Evolutionary conservation across 1,140 invertebrate species (phyloP).

Genomic region (Cryptotermes secundus): DNA sequence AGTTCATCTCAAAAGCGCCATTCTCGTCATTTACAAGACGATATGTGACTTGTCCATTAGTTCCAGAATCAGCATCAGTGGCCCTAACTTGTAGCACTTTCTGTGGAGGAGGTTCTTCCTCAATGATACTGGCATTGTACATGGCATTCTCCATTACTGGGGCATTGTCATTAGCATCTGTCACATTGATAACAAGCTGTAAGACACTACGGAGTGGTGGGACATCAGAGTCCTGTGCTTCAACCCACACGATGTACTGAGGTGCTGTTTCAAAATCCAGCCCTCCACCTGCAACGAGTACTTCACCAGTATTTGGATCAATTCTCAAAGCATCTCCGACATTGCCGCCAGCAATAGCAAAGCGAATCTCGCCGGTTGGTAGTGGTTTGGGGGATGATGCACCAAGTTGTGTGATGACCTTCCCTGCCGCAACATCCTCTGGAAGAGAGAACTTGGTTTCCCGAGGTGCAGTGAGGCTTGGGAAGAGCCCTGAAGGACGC

Average conservation of each 20-base stretch:
- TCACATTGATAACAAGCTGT: slow-evolving; percentile 78
- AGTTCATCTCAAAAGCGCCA: slow-evolving; percentile 77
- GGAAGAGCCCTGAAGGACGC: slow-evolving; percentile 71
- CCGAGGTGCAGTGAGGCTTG: slow-evolving; percentile 60
- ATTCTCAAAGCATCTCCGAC: slow-evolving; percentile 81
- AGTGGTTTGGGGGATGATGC: slow-evolving; percentile 74
- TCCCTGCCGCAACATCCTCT: slow-evolving; percentile 75
- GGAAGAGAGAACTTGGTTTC: slow-evolving; percentile 71
- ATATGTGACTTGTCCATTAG: slow-evolving; percentile 83
- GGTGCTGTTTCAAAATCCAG: slow-evolving; percentile 87
- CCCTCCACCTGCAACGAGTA: slow-evolving; percentile 71
- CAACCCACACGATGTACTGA: slow-evolving; percentile 88
- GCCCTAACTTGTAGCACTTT: slow-evolving; percentile 77
- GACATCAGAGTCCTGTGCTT: slow-evolving; percentile 81
- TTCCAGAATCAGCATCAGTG: slow-evolving; percentile 81
- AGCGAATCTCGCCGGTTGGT: slow-evolving; percentile 65
- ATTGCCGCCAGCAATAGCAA: slow-evolving; percentile 89
- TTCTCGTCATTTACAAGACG: slow-evolving; percentile 72
- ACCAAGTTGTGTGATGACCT: slow-evolving; percentile 67
- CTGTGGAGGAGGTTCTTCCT: slow-evolving; percentile 82
- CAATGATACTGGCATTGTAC: slow-evolving; percentile 81
- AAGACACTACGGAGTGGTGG: slow-evolving; percentile 75
- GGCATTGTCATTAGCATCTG: slow-evolving; percentile 88
- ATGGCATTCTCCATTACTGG: slow-evolving; percentile 77
- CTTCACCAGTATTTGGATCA: slow-evolving; percentile 73